Base-by-base conservation (phyloP, 2,888 invertebrate species). In the Noctua comes region DNA sequence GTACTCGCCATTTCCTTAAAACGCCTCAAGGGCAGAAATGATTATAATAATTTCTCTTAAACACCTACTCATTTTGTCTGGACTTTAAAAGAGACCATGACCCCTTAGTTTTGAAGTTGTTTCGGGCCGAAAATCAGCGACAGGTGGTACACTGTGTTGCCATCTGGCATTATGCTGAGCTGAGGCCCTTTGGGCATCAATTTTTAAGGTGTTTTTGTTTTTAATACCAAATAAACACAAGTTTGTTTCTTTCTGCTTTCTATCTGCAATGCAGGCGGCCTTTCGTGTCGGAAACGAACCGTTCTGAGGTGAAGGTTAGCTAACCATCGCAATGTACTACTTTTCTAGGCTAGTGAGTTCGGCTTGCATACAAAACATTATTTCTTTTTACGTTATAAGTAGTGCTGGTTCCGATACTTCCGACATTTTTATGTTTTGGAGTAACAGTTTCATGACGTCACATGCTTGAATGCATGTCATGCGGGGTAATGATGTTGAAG, bases 251-350 rank as follows among this genome's bases (percentile, higher is more conserved):
- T 40, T 40, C 40, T 8, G 8, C 8, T 40, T 10, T 43, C 43
- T 43, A 73, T 77, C 64, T 54, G 59, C 68, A 70, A 83, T 74
- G 64, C 77, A 73, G 46, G 13, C 43, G 24, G 51, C 64, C 69
- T n/a, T 40, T 68, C 69, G 66, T 69, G 79, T 83, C 69, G 84
- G 84, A 86, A 73, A 70, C 36, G n/a, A 40, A 54, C 36, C 13
- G 40, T 65, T 24, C 31, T 68, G 57, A 86, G 74, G 87, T 77
- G 77, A 86, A 83, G 86, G 86, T 74, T 76, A 76, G 51, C 68
- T 65, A 65, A 46, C 64, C 16, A 69, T 51, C 48, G 43, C 36
- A 11, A 24, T 59, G n/a, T 65, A 11, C 36, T 82, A 57, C 51
- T 76, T 86, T 82, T 69, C 76, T 69, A 82, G 76, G 54, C 76